Percentiles rank a stretch among this genome's conserved stretches.
Conservation (phyloP, 1,140 invertebrate species). For the Mesaphorura yosii region DNA sequence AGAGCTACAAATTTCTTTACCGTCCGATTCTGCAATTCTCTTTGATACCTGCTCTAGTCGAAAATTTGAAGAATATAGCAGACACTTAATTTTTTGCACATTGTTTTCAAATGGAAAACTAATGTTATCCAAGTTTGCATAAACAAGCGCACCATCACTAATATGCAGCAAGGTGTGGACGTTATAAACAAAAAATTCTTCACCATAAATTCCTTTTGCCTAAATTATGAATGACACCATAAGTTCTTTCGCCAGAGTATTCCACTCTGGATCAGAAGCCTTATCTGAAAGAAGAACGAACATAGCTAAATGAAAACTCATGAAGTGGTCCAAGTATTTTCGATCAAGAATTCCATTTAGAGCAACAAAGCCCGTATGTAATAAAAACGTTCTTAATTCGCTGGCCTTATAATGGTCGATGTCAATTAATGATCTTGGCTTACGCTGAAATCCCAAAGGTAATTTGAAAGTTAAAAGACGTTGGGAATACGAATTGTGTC, state of each 20-base stretch:
- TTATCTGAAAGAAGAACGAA: constrained; percentile 22
- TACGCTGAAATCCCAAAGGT: constrained; percentile 4
- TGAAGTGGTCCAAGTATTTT: constrained; percentile 35
- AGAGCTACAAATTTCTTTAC: too few species aligned
- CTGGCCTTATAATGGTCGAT: constrained; percentile 23
- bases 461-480: not conserved
- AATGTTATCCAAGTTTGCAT: constrained; percentile 33
- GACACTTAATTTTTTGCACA: constrained; percentile 33
- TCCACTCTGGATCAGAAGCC: not conserved
- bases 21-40: too few species aligned
- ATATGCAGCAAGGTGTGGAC: constrained; percentile 36
- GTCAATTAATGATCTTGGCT: constrained; percentile 15
- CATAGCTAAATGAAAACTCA: constrained; percentile 34
- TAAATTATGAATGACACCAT: constrained; percentile 33
- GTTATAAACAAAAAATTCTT: constrained; percentile 35
- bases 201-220: constrained; percentile 31
- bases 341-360: constrained; percentile 5
- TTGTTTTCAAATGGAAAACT: constrained; percentile 37
- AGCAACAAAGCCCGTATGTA: constrained; percentile 16
- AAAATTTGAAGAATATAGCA: too few species aligned
- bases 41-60: too few species aligned
- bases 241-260: constrained; percentile 32
- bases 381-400: constrained; percentile 21
- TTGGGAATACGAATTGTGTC: not conserved
- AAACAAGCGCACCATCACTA: constrained; percentile 33